phyloP scores from a whole-genome alignment of 2,113 vertebrate species.

The Pteropus alecto region DNA sequence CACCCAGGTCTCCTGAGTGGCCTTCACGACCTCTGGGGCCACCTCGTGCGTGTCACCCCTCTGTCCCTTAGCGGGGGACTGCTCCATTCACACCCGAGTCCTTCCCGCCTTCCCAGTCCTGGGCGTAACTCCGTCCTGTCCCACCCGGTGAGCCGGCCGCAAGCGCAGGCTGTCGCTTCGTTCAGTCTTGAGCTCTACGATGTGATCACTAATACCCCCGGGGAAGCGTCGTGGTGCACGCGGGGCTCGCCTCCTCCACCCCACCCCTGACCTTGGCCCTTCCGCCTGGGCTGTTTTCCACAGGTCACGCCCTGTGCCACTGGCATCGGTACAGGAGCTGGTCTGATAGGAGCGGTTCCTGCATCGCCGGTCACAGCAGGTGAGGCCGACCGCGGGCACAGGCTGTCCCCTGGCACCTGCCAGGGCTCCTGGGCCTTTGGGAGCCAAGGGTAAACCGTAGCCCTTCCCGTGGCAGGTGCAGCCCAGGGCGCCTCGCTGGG shows the following conservation, averaged over 20 bases:
- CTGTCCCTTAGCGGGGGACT: no score
- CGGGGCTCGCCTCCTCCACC: no score
- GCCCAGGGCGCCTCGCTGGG: fast-evolving
- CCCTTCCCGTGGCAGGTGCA: not conserved
- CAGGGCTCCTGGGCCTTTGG: not conserved
- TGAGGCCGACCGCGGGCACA: not conserved
- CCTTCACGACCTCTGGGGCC: not conserved
- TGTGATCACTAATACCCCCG: fast-evolving
- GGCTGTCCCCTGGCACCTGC: not conserved
- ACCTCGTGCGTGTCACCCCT: no score
- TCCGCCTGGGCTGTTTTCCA: no score
- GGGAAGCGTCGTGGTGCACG: fast-evolving
- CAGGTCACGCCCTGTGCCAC: fast-evolving
- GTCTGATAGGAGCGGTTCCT: not conserved
- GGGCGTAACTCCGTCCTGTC: no score
- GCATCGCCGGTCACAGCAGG: no score
- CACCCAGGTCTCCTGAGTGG: not conserved
- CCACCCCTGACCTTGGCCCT: not conserved
- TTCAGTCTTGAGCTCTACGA: no score
- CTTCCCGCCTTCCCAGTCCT: no score
- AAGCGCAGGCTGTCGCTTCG: no score
- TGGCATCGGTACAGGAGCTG: fast-evolving
- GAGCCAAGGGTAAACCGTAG: not conserved
- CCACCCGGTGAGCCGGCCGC: no score
- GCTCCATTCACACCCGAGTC: no score